Evolutionary conservation across 2,888 invertebrate species (phyloP), one percentile per base, ranked within the genome.

Genomic region (Cerastis rubricosa): DNA sequence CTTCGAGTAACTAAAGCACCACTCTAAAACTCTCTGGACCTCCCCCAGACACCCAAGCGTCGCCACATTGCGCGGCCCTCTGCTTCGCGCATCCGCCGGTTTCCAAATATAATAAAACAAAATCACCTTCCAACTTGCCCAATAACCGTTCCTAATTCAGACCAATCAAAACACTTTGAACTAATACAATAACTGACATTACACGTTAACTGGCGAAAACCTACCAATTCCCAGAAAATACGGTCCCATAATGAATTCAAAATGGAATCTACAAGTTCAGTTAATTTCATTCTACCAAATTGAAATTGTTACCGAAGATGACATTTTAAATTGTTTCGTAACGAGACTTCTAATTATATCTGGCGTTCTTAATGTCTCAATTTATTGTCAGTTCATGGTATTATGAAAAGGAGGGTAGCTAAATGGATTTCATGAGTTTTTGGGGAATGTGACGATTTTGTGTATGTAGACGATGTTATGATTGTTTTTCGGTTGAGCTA

Each of bases 251-350:
- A 87, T 84, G 84, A 87, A 87, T 87, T 84, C 79, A 81, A 81
- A 85, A 80, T 82, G 84, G 77, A 66, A 63, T 71, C 71, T 74
- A 81, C 83, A 75, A 79, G 75, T 78, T 86, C 71, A 75, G 66
- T 76, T 86, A 90, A 90, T 90, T 90, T 82, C 86, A 83, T 88
- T 89, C 85, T 84, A 84, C 74, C 85, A 90, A 90, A 90, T 90
- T 90, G 87, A 85, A 89, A 87, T 84, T 80, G 88, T 89, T 86
- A 87, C 83, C 81, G 71, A 84, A 85, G 88, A 90, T 88, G 90
- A 88, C 88, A 85, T 87, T 87, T 86, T 86, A 81, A 90, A 91
- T 89, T 90, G 89, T 89, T 88, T 85, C 74, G 78, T 76, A 79
- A 86, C 84, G 84, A 88, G 79, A 78, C 63, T 82, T 89, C 79